phyloP scores from a whole-genome alignment of 2,888 invertebrate genomes.

The Catocala nupta region DNA sequence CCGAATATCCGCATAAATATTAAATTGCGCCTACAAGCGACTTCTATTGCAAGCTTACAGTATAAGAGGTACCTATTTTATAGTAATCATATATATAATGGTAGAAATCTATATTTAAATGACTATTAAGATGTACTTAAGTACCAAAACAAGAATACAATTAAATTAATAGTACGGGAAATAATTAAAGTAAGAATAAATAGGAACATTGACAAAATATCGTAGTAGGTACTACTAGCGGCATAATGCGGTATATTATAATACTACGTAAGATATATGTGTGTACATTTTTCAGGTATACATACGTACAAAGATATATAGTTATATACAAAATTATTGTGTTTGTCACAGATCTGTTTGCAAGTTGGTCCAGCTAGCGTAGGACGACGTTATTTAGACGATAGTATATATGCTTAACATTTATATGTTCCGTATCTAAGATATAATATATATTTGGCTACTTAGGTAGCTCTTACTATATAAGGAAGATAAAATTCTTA shows the following conservation, averaged over 20 bases:
- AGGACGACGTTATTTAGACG: conserved; percentile 40
- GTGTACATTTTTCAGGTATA: conserved; percentile 69
- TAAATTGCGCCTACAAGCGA: conserved; percentile 10
- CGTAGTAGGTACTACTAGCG: neutral
- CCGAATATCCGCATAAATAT: neutral
- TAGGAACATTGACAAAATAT: conserved; percentile 9
- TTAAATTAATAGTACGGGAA: too few relatives aligned
- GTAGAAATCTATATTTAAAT: too few relatives aligned
- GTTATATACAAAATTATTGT: conserved; percentile 84
- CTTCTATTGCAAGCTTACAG: conserved; percentile 10
- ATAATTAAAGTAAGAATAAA: too few relatives aligned
- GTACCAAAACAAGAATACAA: too few relatives aligned
- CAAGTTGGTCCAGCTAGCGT: conserved; percentile 68
- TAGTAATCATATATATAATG: too few relatives aligned
- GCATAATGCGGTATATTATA: conserved; percentile 11
- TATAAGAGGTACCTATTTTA: too few relatives aligned
- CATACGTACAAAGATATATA: conserved; percentile 54
- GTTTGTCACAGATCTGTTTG: conserved; percentile 81
- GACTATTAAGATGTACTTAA: too few relatives aligned
- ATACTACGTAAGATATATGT: conserved; percentile 37
- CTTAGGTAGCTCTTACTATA: conserved; percentile 5
- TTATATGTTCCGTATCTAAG: conserved; percentile 4
- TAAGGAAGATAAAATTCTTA: conserved; percentile 7
- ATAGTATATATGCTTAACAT: neutral
- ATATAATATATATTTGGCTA: conserved; percentile 2